Base-by-base conservation (phyloP, 2,797 vertebrate species). In the Cyclura pinguis region DNA sequence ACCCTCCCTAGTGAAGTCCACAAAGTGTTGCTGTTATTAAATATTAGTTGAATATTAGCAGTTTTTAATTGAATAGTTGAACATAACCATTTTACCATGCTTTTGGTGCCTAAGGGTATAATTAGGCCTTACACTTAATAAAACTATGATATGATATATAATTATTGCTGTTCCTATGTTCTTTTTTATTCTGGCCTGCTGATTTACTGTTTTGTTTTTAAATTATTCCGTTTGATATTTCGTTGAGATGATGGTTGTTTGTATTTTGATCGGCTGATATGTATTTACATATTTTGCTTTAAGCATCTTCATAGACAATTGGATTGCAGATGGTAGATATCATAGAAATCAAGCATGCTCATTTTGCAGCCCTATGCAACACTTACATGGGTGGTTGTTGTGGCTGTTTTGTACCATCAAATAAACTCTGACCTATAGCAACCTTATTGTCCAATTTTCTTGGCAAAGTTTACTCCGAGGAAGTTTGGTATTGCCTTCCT, bases 221-320 rank as follows among this genome's bases (percentile, higher is more conserved):
- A 76, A 76, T 24, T 74, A 76, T 57, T 86, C 52, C 8, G 29
- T 86, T 86, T 86, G 69, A 74, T 86, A 86, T 76, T 76, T 86
- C 22, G 76, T 72, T 76, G 13, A 76, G 47, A 74, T 76, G 18
- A 22, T 18, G 55, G 32, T 35, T 84, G 27, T 84, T 85, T 73
- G 50, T 73, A 55, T 55, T 55, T 73, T 85, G 5, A 55, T 74
- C 50, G 13, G 18, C 7, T 74, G 32, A 74, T 35, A 29, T 42
- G 24, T 85, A 73, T 72, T 72, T 32, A 85, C 24, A 52, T n/a
- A 73, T 13, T 35, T 74, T 55, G 69, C 84, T 73, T 55, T n/a
- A 55, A 86, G 69, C 72, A 74, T 24, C 76, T 76, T 86, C 50
- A 67, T 47, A 69, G 38, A 27, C 50, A 67, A 47, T 27, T 83